Base-by-base conservation (phyloP, 2,888 invertebrate species). In the Lepeophtheirus nordmannii region DNA sequence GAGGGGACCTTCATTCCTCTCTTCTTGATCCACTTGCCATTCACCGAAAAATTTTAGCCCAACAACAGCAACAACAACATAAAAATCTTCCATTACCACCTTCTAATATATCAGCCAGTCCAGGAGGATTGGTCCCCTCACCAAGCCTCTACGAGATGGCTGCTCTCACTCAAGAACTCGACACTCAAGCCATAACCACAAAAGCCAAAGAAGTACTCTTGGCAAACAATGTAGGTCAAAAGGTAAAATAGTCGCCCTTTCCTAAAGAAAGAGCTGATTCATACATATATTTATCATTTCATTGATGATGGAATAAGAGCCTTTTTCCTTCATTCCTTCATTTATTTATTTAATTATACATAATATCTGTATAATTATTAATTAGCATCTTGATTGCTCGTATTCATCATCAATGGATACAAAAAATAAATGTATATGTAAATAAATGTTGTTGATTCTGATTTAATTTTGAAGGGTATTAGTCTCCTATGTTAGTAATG, bases 141-240 rank as follows among this genome's bases (percentile, higher is more conserved):
- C 71, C 77, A 73, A 92, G 91, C 72, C 93, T 94, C 17, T 92
- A 94, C 76, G 94, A 96, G 77, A 91, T 94, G 87, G 93, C 94
- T 1, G 94, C 94, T 7, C 81, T 94, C 58, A 94, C 94, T 11
- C 91, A 91, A 72, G 94, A 94, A 75, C 81, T 97, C 69, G 96
- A 97, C 77, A 97, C 97, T 1, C 91, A 94, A 74, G 85, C 87
- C 22, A 91, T 96, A 72, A 96, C 96, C 1, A 92, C 92, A 10
- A 90, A 91, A 76, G 94, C 96, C 74, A 97, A 96, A 75, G 96
- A 96, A 76, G 92, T 94, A 0, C 80, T 97, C 11, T 80, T 96
- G 65, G 93, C 94, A 53, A 94, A 96, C 76, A 96, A 96, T 74
- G 92, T 97, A 71, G 96, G 96, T 3, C 97, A 97, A 77, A 96